phyloP scores from a whole-genome alignment of 2,113 vertebrate species.

The Sciurus niger region DNA sequence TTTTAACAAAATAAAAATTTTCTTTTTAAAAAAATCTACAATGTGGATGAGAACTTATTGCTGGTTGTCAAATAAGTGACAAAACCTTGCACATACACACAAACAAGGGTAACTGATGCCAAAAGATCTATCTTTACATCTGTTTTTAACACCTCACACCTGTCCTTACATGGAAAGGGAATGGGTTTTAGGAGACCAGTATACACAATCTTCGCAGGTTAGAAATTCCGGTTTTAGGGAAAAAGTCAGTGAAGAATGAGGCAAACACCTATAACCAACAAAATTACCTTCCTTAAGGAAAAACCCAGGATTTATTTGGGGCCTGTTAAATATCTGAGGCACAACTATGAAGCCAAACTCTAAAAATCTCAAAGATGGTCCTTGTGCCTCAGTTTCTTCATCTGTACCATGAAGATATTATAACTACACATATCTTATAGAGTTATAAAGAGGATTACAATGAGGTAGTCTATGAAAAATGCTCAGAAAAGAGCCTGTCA shows the following conservation, averaged over 20 bases:
- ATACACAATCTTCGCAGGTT: neutral
- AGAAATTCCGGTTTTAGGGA: constrained; percentile 49
- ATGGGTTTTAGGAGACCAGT: neutral
- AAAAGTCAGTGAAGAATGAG: neutral
- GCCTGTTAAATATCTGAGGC: neutral
- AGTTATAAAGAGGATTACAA: constrained; percentile 36
- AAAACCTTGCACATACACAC: neutral
- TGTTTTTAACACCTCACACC: neutral
- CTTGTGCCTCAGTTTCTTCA: constrained; percentile 48
- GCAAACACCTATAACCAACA: neutral
- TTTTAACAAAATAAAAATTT: no score
- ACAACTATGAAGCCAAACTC: neutral
- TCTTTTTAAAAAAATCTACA: neutral
- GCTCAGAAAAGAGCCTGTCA: neutral
- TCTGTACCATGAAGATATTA: neutral
- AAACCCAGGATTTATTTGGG: neutral
- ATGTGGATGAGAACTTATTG: neutral
- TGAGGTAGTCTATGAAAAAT: neutral
- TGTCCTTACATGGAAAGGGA: constrained; percentile 1
- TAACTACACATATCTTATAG: neutral
- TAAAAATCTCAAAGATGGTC: constrained; percentile 3
- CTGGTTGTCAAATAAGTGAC: neutral
- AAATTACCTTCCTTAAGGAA: constrained; percentile 23
- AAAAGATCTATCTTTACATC: no score
- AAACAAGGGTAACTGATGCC: neutral